phyloP scores from a whole-genome alignment of 2,888 invertebrate genomes.

The Emmelina monodactyla region DNA sequence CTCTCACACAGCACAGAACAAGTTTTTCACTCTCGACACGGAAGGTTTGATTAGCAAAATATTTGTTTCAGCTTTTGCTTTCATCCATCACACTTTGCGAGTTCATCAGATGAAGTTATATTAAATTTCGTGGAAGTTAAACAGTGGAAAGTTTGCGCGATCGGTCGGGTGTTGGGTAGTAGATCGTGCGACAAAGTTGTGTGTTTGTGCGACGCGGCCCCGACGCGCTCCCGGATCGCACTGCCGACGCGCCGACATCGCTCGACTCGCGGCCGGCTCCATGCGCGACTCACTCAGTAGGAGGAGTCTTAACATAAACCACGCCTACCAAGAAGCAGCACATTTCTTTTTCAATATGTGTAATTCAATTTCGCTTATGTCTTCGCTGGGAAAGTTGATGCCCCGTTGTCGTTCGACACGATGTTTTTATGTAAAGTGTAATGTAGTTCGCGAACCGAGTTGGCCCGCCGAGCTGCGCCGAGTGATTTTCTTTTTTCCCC shows the following conservation, averaged over 20 bases:
- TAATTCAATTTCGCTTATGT: slow-evolving; percentile 68
- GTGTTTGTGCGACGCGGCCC: slow-evolving; percentile 29
- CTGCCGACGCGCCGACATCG: slow-evolving; percentile 24
- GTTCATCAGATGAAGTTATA: slow-evolving; percentile 28
- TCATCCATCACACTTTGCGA: slow-evolving; percentile 24
- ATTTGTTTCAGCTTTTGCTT: slow-evolving; percentile 26
- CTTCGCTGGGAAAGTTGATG: slow-evolving; percentile 67
- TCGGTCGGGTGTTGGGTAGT: slow-evolving; percentile 25
- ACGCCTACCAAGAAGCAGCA: slow-evolving; percentile 65
- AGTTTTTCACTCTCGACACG: slow-evolving; percentile 32
- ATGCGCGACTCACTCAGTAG: slow-evolving; percentile 55
- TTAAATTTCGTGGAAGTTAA: slow-evolving; percentile 31
- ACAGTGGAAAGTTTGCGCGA: slow-evolving; percentile 28
- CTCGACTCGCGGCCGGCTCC: slow-evolving; percentile 19
- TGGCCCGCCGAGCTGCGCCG: slow-evolving; percentile 47
- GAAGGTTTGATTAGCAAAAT: slow-evolving; percentile 25
- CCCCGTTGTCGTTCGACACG: slow-evolving; percentile 65
- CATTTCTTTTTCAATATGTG: slow-evolving; percentile 68
- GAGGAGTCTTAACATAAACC: slow-evolving; percentile 56
- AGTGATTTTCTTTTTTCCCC: slow-evolving; percentile 43
- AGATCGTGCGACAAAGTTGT: slow-evolving; percentile 34
- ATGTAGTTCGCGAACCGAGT: slow-evolving; percentile 61
- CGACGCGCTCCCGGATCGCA: slow-evolving; percentile 28
- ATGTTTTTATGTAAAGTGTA: slow-evolving; percentile 67
- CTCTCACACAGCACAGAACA: slow-evolving; percentile 38